Conservation (phyloP, 2,113 vertebrate genomes). For the Hippocampus mohnikei region DNA sequence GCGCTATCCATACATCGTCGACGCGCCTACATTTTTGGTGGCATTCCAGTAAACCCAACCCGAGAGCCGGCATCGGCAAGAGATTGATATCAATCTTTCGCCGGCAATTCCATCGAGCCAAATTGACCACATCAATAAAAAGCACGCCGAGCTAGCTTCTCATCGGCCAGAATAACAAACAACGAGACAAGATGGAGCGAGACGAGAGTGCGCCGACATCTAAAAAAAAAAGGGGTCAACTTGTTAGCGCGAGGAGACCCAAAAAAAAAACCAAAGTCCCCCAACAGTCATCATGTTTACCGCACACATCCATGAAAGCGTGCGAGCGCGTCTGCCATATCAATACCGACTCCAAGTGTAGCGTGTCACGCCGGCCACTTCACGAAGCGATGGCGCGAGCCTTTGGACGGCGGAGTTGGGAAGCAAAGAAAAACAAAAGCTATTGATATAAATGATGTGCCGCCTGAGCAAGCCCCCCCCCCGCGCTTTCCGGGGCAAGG, state of each 20-base stretch:
- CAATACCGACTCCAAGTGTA: constrained; percentile 27
- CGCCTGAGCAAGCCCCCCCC: constrained; percentile 47
- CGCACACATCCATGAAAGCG: background rate
- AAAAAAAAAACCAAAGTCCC: constrained; percentile 5
- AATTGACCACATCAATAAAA: constrained; percentile 27
- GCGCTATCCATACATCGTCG: no score
- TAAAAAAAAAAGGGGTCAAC: constrained; percentile 38
- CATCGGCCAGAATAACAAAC: constrained; percentile 25
- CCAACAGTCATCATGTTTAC: background rate
- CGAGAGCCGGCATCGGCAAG: background rate
- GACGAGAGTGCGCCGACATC: constrained; percentile 14
- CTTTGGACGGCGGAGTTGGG: constrained; percentile 34
- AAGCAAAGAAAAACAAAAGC: constrained; percentile 64
- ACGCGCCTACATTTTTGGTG: background rate
- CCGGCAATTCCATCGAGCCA: constrained; percentile 9
- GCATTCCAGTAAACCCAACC: background rate
- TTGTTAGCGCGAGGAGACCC: constrained; percentile 21
- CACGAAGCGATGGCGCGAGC: constrained; percentile 30
- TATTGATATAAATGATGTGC: constrained; percentile 81
- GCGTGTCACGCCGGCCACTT: constrained; percentile 23
- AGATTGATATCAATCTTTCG: constrained; percentile 17
- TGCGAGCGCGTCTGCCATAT: constrained; percentile 11
- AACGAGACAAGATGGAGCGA: constrained; percentile 16
- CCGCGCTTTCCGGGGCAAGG: constrained; percentile 43
- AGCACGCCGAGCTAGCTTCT: constrained; percentile 1